Base-by-base conservation (phyloP, 2,888 invertebrate genomes). In the Melolontha melolontha region DNA sequence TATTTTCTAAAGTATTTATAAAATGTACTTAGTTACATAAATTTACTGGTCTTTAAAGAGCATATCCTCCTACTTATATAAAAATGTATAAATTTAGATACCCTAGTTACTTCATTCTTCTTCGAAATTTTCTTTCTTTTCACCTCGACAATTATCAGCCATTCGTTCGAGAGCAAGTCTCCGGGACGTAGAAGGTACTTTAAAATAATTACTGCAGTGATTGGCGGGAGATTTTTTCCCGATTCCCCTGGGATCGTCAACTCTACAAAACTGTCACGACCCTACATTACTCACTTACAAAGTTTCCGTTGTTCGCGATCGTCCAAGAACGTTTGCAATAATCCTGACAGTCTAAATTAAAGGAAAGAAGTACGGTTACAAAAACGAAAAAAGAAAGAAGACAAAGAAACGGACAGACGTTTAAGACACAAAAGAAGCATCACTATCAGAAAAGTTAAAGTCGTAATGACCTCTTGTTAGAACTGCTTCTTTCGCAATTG, bases 161-260 rank as follows among this genome's bases (percentile, higher is more conserved):
- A 47, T 55, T 40, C 55, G 34, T 42, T 55, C 41, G 14, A 49
- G 34, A 64, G 17, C 55, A 40, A 40, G 55, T 55, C 44, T 22
- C 59, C 44, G 59, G 44, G 51, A 66, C 69, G 68, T 69, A 68
- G 67, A 71, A 71, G 80, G 79, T 80, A 80, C 80, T 80, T 80
- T 81, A 79, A 80, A 80, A 80, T 80, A 80, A 81, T 81, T 80
- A 80, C 78, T 73, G 76, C 75, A 77, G 78, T 81, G 80, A 81
- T 81, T 81, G 81, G 79, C 76, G 78, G 80, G 76, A 77, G 78
- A 76, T 78, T 66, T 66, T 66, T 66, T 47, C 50, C 27, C 47
- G 44, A 44, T 75, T 75, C 75, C 77, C 77, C 72, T 73, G 67
- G 75, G 74, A 75, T 74, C 75, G 77, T 76, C 74, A 74, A 75